Evolutionary conservation across 2,113 vertebrate species (phyloP).

Genomic region (Aspidoscelis tigris): DNA sequence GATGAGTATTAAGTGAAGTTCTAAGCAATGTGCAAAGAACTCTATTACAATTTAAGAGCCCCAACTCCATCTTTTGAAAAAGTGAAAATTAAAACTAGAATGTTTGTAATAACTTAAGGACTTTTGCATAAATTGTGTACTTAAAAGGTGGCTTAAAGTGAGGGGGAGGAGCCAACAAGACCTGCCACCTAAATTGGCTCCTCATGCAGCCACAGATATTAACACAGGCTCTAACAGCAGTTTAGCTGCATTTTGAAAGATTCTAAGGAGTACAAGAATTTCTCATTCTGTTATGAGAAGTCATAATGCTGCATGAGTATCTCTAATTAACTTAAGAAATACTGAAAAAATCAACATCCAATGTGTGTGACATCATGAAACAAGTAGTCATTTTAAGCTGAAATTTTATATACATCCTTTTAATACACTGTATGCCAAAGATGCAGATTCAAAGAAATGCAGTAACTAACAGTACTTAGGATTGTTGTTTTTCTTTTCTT

Average conservation of each 20-base stretch:
- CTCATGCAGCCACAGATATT: slow-evolving; percentile 71
- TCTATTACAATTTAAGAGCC: slow-evolving; percentile 58
- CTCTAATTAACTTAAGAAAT: slow-evolving; percentile 70
- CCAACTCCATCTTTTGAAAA: slow-evolving; percentile 61
- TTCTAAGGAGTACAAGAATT: slow-evolving; percentile 66
- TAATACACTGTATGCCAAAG: slow-evolving; percentile 68
- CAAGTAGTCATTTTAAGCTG: slow-evolving; percentile 65
- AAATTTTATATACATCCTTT: slow-evolving; percentile 70
- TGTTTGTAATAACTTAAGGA: slow-evolving; percentile 61
- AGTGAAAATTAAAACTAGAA: slow-evolving; percentile 42
- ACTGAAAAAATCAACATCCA: slow-evolving; percentile 73
- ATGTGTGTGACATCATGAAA: slow-evolving; percentile 75
- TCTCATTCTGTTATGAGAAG: slow-evolving; percentile 65
- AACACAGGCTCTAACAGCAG: slow-evolving; percentile 70
- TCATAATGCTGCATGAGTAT: slow-evolving; percentile 45
- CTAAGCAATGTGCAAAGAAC: slow-evolving; percentile 63
- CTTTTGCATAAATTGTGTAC: slow-evolving; percentile 72
- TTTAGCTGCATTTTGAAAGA: slow-evolving; percentile 58
- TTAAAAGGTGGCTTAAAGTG: slow-evolving; percentile 70
- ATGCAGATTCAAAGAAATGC: slow-evolving; percentile 69
- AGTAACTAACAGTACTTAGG: slow-evolving; percentile 70
- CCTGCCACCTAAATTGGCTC: slow-evolving; percentile 62
- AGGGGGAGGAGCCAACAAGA: slow-evolving; percentile 53
- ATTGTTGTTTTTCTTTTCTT: slow-evolving; percentile 46
- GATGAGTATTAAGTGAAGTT: slow-evolving; percentile 52